Evolutionary conservation across 2,888 invertebrate genomes (phyloP).

Genomic region (Capitulum mitella): DNA sequence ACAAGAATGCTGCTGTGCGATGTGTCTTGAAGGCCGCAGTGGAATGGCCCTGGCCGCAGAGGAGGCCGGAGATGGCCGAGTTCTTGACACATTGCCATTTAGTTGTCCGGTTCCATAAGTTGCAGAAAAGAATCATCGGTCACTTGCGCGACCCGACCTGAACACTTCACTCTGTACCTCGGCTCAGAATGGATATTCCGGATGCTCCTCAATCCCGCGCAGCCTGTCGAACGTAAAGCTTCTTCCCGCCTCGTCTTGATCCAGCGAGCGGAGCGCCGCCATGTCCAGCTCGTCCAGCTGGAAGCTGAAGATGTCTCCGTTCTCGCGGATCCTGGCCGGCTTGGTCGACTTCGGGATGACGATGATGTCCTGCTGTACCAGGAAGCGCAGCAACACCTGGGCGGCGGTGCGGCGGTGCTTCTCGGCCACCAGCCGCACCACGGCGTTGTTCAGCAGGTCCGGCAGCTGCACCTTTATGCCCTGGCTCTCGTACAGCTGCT

Average conservation of each 20-base stretch:
- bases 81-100: too few relatives aligned
- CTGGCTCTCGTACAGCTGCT: conserved; percentile 31
- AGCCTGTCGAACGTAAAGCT: conserved; percentile 64
- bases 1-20: too few relatives aligned
- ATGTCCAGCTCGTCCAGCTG: conserved; percentile 57
- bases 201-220: conserved; percentile 42
- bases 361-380: conserved; percentile 41
- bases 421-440: conserved; percentile 51
- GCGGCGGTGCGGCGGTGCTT: conserved; percentile 37
- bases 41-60: too few relatives aligned
- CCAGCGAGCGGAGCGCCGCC: conserved; percentile 53
- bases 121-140: too few relatives aligned
- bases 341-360: conserved; percentile 44
- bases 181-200: background rate
- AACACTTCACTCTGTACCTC: too few relatives aligned
- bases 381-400: conserved; percentile 41
- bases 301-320: conserved; percentile 57
- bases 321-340: conserved; percentile 41
- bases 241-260: conserved; percentile 57
- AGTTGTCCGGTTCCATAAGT: too few relatives aligned
- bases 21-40: too few relatives aligned
- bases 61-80: too few relatives aligned
- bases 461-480: conserved; percentile 43
- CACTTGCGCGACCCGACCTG: too few relatives aligned
- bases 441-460: conserved; percentile 57